Base-by-base conservation (phyloP, 2,797 vertebrate genomes). In the Halcyon badia region DNA sequence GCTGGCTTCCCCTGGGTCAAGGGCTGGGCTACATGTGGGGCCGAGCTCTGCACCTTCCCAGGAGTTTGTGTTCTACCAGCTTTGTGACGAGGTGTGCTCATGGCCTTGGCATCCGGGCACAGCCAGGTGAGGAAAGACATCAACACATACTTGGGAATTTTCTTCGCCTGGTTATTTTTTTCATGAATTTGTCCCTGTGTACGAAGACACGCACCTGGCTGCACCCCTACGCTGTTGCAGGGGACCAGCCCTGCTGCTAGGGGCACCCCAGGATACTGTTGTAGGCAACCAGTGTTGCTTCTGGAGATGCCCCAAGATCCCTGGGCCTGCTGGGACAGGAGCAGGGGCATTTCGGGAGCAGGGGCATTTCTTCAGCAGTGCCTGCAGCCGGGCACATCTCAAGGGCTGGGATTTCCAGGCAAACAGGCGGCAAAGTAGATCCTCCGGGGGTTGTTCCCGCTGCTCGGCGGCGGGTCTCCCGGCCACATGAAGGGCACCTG, bases 401-500 rank as follows among this genome's bases (percentile, higher is more conserved):
- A 24, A 1, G 20, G 14, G 30, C 3, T 49, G 16, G 24, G 14
- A 28, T 14, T 31, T 42, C 30, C 3, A 18, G 22, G 12, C 58
- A 16, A 12, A 9, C 42, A 16, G 44, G 19, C 0, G 6, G 25
- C 33, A 8, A 17, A n/a, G 24, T 1, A 14, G 10, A 1, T 41
- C 17, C 5, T 28, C 10, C 70, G 33, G 33, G 19, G 2, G 6
- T 8, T 4, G 35, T 0, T 42, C 49, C 35, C 2, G 14, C 60
- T 3, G 62, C 57, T 16, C 61, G 5, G 37, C 18, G 6, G 30
- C 11, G 5, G 1, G 0, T 0, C 4, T 10, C 14, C 17, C 0
- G 15, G 0, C 31, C 35, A 2, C 49, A 2, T 1, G 5, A 0
- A 1, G 5, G 2, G 5, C 41, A 7, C 3, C 41, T 10, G 1